phyloP scores from a whole-genome alignment of 2,113 vertebrate species.

The Tautogolabrus adspersus region DNA sequence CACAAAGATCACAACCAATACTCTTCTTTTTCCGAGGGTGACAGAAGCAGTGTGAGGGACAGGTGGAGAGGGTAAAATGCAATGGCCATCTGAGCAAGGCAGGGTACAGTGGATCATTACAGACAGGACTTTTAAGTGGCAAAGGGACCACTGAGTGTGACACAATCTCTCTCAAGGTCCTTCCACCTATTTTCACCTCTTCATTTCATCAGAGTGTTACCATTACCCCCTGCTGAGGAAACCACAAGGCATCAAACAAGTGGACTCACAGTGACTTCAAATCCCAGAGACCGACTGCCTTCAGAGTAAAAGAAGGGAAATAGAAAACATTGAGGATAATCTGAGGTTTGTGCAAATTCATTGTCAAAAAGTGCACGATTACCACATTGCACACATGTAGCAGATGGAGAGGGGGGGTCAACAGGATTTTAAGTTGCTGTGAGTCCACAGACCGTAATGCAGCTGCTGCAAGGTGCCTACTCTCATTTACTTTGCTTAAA shows the following conservation, averaged over 20 bases:
- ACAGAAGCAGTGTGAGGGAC: conserved; percentile 61
- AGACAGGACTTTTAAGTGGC: conserved; percentile 59
- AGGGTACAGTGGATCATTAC: conserved; percentile 62
- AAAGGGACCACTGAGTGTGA: conserved; percentile 60
- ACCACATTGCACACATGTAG: conserved; percentile 73
- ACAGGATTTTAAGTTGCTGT: conserved; percentile 45
- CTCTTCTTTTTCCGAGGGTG: conserved; percentile 55
- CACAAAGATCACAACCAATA: conserved; percentile 62
- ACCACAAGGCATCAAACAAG: conserved; percentile 60
- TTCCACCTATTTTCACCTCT: conserved; percentile 72
- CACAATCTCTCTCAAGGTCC: conserved; percentile 76
- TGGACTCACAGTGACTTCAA: conserved; percentile 62
- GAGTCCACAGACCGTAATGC: conserved; percentile 48
- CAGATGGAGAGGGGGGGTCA: conserved; percentile 51
- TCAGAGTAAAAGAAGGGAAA: conserved; percentile 23
- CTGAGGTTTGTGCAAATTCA: conserved; percentile 75
- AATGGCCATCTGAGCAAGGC: conserved; percentile 72
- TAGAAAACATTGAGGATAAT: conserved; percentile 48
- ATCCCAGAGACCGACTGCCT: conserved; percentile 49
- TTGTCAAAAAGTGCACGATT: conserved; percentile 76
- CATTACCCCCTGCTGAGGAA: conserved; percentile 40
- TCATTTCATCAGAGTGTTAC: conserved; percentile 37
- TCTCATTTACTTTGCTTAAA: conserved; percentile 91
- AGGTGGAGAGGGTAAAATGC: conserved; percentile 30
- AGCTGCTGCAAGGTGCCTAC: conserved; percentile 30